These are phyloP conservation scores for Alexandromys fortis DNA, from an alignment of 2,113 vertebrate species.

Conservation along the genomic window DNA sequence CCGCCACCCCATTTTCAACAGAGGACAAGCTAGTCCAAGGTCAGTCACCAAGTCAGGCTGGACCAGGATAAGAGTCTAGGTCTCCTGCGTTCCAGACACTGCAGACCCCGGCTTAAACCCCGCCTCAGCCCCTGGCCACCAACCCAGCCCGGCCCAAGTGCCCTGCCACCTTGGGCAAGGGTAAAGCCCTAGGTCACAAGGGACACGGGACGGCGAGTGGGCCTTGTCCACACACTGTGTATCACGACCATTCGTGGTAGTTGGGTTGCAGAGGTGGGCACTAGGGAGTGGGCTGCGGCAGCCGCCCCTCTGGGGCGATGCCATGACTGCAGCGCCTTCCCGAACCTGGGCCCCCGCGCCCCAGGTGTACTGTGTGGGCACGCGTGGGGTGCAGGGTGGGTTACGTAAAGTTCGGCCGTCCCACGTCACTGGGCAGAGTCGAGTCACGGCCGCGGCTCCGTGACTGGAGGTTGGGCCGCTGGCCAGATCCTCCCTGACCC, in stretches of 20 bases:
- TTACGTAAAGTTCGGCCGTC: slow-evolving; percentile 77
- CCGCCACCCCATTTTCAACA: neutral
- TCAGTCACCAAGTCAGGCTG: neutral
- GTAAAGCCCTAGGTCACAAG: slow-evolving; percentile 4
- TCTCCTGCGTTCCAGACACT: neutral
- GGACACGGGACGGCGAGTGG: neutral
- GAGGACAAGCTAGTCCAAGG: slow-evolving; percentile 10
- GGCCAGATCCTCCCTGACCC: neutral
- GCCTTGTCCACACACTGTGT: neutral
- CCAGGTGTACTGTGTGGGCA: slow-evolving; percentile 14
- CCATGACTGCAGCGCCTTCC: neutral
- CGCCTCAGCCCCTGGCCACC: neutral
- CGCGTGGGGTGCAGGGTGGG: slow-evolving; percentile 43
- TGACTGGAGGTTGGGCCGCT: slow-evolving; percentile 30
- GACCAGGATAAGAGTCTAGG: neutral
- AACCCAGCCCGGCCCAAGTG: neutral
- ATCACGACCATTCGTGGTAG: neutral
- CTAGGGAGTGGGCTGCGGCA: neutral
- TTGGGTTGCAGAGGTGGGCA: neutral
- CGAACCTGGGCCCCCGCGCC: neutral
- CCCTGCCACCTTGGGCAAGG: neutral
- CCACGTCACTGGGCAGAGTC: slow-evolving; percentile 71
- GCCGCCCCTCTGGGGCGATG: neutral
- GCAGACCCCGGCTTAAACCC: neutral
- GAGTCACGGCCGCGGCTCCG: slow-evolving; percentile 24